Evolutionary conservation across 53 echinoderm and acorn worm species (phyloP).

Genomic region (Holothuria leucospilota): DNA sequence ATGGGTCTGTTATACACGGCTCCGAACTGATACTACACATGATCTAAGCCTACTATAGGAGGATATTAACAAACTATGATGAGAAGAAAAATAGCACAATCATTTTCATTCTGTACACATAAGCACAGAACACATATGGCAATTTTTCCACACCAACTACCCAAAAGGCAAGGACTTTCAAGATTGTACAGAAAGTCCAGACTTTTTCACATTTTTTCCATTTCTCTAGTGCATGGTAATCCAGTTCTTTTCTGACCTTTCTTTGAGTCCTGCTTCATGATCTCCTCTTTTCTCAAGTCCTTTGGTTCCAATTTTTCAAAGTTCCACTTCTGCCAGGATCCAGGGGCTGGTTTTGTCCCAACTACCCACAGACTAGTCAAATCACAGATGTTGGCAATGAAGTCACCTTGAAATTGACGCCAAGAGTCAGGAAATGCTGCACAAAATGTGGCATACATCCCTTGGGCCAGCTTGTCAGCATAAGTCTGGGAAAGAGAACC

Average conservation of each 20-base stretch:
- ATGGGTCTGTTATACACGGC: no score
- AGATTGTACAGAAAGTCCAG: no score
- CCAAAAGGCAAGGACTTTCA: no score
- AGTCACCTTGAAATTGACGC: conserved; percentile 93
- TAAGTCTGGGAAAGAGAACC: conserved; percentile 63
- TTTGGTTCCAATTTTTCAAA: conserved; percentile 78
- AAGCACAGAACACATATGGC: no score
- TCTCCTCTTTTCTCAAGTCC: conserved; percentile 89
- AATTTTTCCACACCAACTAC: no score
- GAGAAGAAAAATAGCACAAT: no score
- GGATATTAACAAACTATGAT: no score
- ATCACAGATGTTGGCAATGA: conserved; percentile 84
- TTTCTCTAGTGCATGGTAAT: neutral
- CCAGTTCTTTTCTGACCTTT: conserved; percentile 70
- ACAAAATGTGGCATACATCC: conserved; percentile 91
- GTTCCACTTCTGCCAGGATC: conserved; percentile 83
- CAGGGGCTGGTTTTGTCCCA: conserved; percentile 86
- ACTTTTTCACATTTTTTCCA: no score
- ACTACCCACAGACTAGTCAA: conserved; percentile 89
- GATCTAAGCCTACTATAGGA: no score
- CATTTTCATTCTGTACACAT: no score
- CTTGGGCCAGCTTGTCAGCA: conserved; percentile 85
- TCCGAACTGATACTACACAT: no score
- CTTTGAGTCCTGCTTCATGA: conserved; percentile 83
- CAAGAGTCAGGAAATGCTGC: conserved; percentile 98